Percentiles rank a stretch among this genome's conserved stretches.
Conservation (phyloP, 2,888 invertebrate species). For the Zygothrica quintamaculata region DNA sequence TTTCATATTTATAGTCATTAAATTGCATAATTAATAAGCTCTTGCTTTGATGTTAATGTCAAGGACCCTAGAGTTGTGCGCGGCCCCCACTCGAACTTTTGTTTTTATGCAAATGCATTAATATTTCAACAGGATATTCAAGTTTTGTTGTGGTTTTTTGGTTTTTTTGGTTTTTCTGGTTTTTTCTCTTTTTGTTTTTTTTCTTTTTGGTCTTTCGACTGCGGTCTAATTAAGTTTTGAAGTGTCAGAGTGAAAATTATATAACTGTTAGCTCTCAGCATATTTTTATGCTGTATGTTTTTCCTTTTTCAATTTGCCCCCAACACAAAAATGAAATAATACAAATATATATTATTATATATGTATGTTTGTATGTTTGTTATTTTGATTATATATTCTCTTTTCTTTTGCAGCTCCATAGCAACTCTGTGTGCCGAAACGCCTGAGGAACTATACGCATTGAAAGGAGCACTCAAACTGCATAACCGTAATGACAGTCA, state of each 20-base stretch:
- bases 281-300: not conserved
- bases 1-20: not conserved
- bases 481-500: constrained; percentile 61
- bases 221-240: constrained; percentile 40
- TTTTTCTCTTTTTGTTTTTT: constrained; percentile 10
- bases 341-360: no score
- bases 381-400: not conserved
- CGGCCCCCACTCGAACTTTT: not conserved
- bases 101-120: not conserved
- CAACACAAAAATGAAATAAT: no score
- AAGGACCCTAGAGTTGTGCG: constrained; percentile 20
- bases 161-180: constrained; percentile 24
- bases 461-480: constrained; percentile 52
- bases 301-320: not conserved
- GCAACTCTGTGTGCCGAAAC: constrained; percentile 75
- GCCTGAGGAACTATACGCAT: constrained; percentile 69
- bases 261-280: constrained; percentile 2
- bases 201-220: no score
- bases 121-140: not conserved
- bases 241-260: constrained; percentile 9
- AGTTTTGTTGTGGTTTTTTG: not conserved
- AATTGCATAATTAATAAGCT: constrained; percentile 42
- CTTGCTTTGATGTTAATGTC: constrained; percentile 30
- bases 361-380: not conserved
- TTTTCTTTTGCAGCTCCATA: constrained; percentile 70